Base-by-base conservation (phyloP, 2,113 vertebrate species). In the Chionodraco myersi region DNA sequence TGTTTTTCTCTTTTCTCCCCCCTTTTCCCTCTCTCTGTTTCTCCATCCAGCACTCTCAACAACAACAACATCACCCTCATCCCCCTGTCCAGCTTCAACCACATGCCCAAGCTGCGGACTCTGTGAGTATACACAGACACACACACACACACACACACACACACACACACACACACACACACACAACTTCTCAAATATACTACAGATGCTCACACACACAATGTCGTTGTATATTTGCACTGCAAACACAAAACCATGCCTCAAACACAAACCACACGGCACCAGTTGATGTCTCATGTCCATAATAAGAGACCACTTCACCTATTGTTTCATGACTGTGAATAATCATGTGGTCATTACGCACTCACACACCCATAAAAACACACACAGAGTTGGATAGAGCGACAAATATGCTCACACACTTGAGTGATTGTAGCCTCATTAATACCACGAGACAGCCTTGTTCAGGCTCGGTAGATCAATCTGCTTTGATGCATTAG, bases 11-110 rank as follows among this genome's bases (percentile, higher is more conserved):
- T 53, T 72, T 23, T 45, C 30, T 58, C 18, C 8, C 16, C 0
- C 41, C 6, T 0, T 34, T 26, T 13, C 13, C 49, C 47, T 74
- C 13, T 63, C 54, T 82, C 10, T 66, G n/a, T 86, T 23, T 81
- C 64, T 84, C 36, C 16, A 3, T 85, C 49, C 90, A 99, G 98
- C 85, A 99, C 98, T 48, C 98, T 99, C 95, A 99, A 99, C 95
- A 99, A 99, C 86, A 99, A 99, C 96, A 99, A 99, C 95, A 99
- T 99, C 92, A 99, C 96, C 76, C 97, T 96, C 88, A 98, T 99
- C 92, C 97, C 97, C 15, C 96, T 99, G 85, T 98, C 98, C 93
- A 99, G 98, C 94, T 99, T 99, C 95, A 99, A 99, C 92, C 97
- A 99, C 92, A 99, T 99, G 98, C 98, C 98, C 16, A 99, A 99